Conservation (phyloP, 2,888 invertebrate genomes). For the Sturmia bella region DNA sequence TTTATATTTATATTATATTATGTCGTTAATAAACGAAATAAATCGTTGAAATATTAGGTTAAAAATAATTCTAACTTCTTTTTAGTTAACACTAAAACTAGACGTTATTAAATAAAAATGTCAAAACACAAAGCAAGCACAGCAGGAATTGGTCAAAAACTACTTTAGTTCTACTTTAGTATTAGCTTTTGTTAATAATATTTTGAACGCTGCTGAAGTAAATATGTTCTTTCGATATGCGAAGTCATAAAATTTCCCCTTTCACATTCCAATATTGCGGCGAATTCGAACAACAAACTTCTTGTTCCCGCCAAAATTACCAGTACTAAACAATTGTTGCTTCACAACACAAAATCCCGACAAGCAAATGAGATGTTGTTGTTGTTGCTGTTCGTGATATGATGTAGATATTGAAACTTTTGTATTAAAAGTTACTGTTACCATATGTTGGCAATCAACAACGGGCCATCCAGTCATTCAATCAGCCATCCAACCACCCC, state of each 20-base stretch:
- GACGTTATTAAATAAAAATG: too few species aligned
- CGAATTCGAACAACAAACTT: conserved; percentile 45
- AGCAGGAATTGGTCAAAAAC: too few species aligned
- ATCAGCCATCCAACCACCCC: conserved; percentile 20
- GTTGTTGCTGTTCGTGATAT: conserved; percentile 23
- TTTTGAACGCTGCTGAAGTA: too few species aligned
- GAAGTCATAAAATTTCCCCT: conserved; percentile 18
- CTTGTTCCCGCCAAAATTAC: conserved; percentile 53
- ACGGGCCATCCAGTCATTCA: conserved; percentile 29
- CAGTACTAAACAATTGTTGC: conserved; percentile 61
- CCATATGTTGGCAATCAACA: conserved; percentile 64
- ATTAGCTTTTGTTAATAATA: too few species aligned
- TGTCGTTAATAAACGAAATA: too few species aligned
- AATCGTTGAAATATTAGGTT: too few species aligned
- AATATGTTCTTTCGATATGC: background rate
- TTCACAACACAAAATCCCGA: conserved; percentile 36
- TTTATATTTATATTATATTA: too few species aligned
- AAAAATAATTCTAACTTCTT: too few species aligned
- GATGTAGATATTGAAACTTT: conserved; percentile 59
- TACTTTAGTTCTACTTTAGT: too few species aligned
- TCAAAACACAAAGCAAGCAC: too few species aligned
- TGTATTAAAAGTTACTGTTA: conserved; percentile 60
- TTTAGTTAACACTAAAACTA: too few species aligned
- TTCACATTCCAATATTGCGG: conserved; percentile 54
- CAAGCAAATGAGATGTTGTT: conserved; percentile 6